These are phyloP conservation scores for Alectura lathami DNA, from an alignment of 2,113 vertebrate genomes.

Conservation along the genomic window DNA sequence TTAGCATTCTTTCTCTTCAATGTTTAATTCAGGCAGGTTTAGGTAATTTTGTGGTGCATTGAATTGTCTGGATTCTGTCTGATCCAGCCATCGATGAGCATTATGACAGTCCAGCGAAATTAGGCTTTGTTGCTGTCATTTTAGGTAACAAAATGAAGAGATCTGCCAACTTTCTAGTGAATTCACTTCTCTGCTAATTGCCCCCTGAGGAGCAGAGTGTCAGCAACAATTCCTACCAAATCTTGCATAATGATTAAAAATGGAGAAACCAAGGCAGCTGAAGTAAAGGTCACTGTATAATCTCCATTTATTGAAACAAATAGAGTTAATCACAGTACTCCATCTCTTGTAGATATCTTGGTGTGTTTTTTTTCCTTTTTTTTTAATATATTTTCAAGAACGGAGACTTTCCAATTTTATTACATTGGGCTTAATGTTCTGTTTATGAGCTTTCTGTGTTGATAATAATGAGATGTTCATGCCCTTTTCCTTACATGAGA, in stretches of 20 bases:
- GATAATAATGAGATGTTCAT: constrained; percentile 1
- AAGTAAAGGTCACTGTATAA: constrained; percentile 90
- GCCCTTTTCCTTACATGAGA: background rate
- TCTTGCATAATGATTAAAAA: constrained; percentile 92
- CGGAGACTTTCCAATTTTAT: background rate
- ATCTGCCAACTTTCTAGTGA: constrained; percentile 74
- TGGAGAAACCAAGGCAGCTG: constrained; percentile 82
- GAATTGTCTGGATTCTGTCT: background rate
- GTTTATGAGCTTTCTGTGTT: constrained; percentile 18
- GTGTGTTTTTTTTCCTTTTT: background rate
- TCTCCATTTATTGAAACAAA: constrained; percentile 88
- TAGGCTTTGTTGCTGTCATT: constrained; percentile 57
- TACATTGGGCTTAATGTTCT: background rate
- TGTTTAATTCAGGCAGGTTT: constrained; percentile 22
- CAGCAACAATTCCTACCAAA: constrained; percentile 78
- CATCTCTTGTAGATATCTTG: constrained; percentile 63
- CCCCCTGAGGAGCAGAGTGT: constrained; percentile 83
- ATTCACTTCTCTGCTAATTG: constrained; percentile 85
- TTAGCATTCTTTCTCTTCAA: background rate
- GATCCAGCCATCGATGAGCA: background rate
- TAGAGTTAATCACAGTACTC: constrained; percentile 83
- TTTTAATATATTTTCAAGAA: background rate
- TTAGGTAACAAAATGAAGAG: constrained; percentile 57
- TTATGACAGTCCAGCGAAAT: constrained; percentile 25
- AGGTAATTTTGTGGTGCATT: background rate